Evolutionary conservation across 2,888 invertebrate species (phyloP), one percentile per base, ranked within the genome.

Genomic region (Ashinkailepas kermadecensis): DNA sequence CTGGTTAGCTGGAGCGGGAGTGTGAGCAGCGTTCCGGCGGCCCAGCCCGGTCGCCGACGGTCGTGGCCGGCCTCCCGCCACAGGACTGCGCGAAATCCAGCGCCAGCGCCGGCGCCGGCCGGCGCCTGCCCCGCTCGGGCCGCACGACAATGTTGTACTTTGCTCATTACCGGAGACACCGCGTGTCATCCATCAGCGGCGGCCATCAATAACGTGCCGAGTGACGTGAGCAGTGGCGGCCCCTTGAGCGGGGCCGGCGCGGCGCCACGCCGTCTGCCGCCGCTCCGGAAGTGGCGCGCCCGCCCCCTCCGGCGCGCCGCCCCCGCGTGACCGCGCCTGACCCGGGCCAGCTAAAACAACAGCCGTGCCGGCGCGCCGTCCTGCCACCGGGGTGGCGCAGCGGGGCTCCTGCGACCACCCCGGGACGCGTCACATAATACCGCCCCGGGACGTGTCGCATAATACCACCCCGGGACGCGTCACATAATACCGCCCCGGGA

Each of bases 251-350:
- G 65, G 23, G 18, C 23, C 18, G 74, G 15, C 21, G 18, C 23
- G 74, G 74, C 74, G 74, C 74, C 74, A 21, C 56, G 54, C 74
- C 21, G 74, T 74, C 74, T 74, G 74, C 54, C 54, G 21, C 70
- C 6, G 13, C 74, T 9, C 74, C 70, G 70, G 39, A 39, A 25
- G 7, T 39, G 39, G 13, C 25, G 70, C 15, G 1, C 67, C 67
- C 21, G 21, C 65, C 4, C 12, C 23, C 70, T 15, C 70, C 54
- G 21, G 10, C 23, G 54, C 54, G 54, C 13, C 54, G 15, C 56
- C 74, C 54, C 15, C 7, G 8, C 9, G 21, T 56, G 74, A 74
- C 74, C 74, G 21, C 21, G 9, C 7, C 54, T 56, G 54, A 54
- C 74, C 74, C 56, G 18, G 39, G 3, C 21, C 74, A 74, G 74